A percentile compares a stretch with the other conserved stretches of the same genome.
Conservation (phyloP, 2,113 vertebrate genomes). For the Corythoichthys intestinalis region DNA sequence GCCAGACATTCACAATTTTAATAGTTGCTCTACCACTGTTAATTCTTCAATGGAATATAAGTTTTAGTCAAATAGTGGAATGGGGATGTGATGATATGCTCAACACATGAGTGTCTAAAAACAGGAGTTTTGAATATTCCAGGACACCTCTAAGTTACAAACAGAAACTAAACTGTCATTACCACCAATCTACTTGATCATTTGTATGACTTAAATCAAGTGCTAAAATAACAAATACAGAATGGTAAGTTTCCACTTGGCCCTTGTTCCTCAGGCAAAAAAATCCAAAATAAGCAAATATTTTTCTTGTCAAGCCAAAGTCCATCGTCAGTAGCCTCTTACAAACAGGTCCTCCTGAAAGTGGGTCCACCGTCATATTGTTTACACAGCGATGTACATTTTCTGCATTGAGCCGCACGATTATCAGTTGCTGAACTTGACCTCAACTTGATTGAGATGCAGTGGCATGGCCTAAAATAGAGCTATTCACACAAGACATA, state of each 20-base stretch:
- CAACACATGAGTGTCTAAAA: too few relatives aligned
- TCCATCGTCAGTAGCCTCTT: background rate
- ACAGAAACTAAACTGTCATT: background rate
- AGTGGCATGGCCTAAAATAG: too few relatives aligned
- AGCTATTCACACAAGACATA: too few relatives aligned
- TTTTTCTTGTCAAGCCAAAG: background rate
- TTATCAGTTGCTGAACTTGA: background rate
- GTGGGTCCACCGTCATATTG: background rate
- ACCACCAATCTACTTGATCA: background rate
- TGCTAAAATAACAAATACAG: background rate
- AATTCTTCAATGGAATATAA: too few relatives aligned
- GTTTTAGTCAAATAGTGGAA: too few relatives aligned
- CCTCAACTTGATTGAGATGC: too few relatives aligned
- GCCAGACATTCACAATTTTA: too few relatives aligned
- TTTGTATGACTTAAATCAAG: background rate
- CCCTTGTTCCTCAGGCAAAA: background rate
- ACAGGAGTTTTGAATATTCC: too few relatives aligned
- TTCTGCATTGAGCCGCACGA: background rate
- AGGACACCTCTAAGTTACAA: background rate
- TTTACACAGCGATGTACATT: background rate
- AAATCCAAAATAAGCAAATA: background rate
- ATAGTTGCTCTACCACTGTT: too few relatives aligned
- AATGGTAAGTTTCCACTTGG: background rate
- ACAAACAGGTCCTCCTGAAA: background rate
- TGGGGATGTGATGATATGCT: too few relatives aligned